A percentile compares a stretch with the other conserved stretches of the same genome.
These are phyloP conservation scores for Dione juno DNA, from an alignment of 2,888 invertebrate species.

Conservation along the genomic window DNA sequence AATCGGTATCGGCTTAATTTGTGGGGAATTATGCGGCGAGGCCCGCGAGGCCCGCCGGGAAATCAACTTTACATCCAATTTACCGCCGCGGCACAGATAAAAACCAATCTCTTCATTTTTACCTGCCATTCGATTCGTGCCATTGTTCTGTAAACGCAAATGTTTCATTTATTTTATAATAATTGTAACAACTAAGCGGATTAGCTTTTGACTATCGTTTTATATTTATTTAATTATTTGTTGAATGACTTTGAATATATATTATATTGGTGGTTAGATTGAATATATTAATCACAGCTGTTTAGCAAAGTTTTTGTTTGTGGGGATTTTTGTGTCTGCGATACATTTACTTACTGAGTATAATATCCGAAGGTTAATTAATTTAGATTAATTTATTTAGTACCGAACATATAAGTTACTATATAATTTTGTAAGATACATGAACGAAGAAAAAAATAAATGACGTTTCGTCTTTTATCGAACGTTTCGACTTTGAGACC, in stretches of 20 bases:
- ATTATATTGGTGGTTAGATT: background rate
- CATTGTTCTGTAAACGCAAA: constrained; percentile 34
- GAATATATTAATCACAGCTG: background rate
- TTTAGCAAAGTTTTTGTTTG: no score
- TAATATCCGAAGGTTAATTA: no score
- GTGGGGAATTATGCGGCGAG: constrained; percentile 73
- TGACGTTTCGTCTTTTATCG: no score
- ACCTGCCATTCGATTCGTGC: constrained; percentile 45
- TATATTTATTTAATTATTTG: background rate
- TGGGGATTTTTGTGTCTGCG: no score
- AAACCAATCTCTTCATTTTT: constrained; percentile 74
- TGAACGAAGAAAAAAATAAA: no score
- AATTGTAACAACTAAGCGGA: constrained; percentile 24
- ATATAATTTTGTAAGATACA: no score
- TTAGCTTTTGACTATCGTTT: constrained; percentile 13
- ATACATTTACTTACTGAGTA: no score
- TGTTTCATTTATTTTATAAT: constrained; percentile 38
- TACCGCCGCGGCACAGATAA: constrained; percentile 74
- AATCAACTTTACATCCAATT: constrained; percentile 83
- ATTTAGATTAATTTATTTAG: no score
- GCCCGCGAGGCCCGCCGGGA: constrained; percentile 75
- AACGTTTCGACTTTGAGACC: no score
- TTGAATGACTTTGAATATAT: background rate
- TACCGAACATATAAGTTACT: no score
- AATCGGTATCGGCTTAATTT: constrained; percentile 79